These are phyloP conservation scores for Python bivittatus DNA, from an alignment of 2,113 vertebrate species.

Conservation along the genomic window DNA sequence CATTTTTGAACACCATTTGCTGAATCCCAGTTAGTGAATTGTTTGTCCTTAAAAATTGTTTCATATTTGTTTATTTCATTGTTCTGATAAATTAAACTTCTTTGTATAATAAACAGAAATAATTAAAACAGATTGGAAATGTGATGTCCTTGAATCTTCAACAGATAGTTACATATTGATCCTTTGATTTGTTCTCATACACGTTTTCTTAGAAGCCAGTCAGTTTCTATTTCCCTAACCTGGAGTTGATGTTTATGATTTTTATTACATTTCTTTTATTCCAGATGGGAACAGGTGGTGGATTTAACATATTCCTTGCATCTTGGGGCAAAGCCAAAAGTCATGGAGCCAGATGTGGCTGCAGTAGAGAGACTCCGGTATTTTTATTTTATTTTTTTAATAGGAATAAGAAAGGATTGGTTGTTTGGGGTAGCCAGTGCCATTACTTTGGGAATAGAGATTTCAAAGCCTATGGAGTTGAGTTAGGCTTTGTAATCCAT, in stretches of 20 bases:
- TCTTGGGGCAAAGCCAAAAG: slow-evolving; percentile 83
- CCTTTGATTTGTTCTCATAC: neutral
- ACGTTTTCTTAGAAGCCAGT: neutral
- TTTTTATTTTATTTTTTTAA: neutral
- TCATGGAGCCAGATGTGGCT: slow-evolving; percentile 80
- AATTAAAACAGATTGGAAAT: neutral
- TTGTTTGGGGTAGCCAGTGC: neutral
- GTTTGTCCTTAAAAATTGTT: neutral
- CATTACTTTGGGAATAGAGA: neutral
- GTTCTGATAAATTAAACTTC: neutral
- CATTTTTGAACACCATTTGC: neutral
- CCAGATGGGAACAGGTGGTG: slow-evolving; percentile 94
- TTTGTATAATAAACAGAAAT: neutral
- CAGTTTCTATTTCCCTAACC: neutral
- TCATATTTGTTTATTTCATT: neutral
- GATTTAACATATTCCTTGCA: slow-evolving; percentile 86
- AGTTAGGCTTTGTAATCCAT: neutral
- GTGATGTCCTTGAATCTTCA: neutral
- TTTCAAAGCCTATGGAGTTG: neutral
- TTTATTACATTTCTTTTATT: neutral
- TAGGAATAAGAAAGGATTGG: neutral
- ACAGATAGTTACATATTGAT: neutral
- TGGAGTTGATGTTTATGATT: neutral
- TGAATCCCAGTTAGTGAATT: neutral
- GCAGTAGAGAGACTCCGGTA: slow-evolving; percentile 92